Percentiles rank a stretch among this genome's conserved stretches.
Conservation (phyloP, 2,888 invertebrate genomes). For the Hirtodrosophila confusa region DNA sequence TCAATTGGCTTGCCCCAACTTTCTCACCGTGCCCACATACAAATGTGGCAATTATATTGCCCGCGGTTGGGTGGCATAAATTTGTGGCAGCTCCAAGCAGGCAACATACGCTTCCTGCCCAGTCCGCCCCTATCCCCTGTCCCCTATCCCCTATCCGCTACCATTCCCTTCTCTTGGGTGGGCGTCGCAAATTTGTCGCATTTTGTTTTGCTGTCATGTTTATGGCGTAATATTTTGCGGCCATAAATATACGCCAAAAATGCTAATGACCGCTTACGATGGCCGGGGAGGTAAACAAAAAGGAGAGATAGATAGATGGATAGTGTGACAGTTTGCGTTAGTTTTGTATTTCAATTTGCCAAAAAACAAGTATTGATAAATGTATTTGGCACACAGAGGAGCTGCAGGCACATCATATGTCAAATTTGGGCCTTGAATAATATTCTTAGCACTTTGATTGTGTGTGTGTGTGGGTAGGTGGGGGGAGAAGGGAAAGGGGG, state of each 20-base stretch:
- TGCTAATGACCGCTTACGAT: slow-evolving; percentile 69
- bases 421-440: slow-evolving; percentile 60
- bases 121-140: too few species aligned
- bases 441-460: slow-evolving; percentile 53
- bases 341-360: slow-evolving; percentile 64
- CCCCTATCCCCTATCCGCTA: too few species aligned
- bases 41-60: slow-evolving; percentile 74
- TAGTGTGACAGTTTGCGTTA: slow-evolving; percentile 55
- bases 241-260: slow-evolving; percentile 77
- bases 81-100: slow-evolving; percentile 35
- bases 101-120: slow-evolving; percentile 32
- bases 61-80: slow-evolving; percentile 49
- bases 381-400: slow-evolving; percentile 61
- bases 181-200: slow-evolving; percentile 76
- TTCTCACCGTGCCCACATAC: slow-evolving; percentile 18
- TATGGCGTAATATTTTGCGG: slow-evolving; percentile 77
- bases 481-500: neutral
- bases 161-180: neutral
- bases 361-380: slow-evolving; percentile 67
- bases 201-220: slow-evolving; percentile 77
- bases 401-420: slow-evolving; percentile 71
- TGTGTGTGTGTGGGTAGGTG: slow-evolving; percentile 6
- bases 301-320: slow-evolving; percentile 23
- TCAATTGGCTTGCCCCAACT: slow-evolving; percentile 43
- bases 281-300: slow-evolving; percentile 13